Base-by-base conservation (phyloP, 64 coral and sea anemone genomes). In the Montipora cactus region DNA sequence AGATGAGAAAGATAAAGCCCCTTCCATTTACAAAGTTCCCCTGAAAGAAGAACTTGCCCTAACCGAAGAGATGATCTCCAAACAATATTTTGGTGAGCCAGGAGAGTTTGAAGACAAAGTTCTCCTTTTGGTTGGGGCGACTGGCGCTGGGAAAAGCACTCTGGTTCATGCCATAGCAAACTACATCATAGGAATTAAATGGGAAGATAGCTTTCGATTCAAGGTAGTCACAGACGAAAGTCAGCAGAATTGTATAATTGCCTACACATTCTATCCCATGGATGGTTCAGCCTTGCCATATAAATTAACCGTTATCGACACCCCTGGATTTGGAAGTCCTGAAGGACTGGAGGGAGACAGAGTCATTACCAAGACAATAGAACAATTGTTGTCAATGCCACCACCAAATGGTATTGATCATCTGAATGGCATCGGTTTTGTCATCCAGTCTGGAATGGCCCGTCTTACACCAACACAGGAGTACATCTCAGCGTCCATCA, bases 401-500 rank as follows among this genome's bases (percentile, higher is more conserved):
- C 20, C 48, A 19, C 45, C 9, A 37, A 13, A 91, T 81, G 48
- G 89, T 1, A 82, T 91, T 23, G 66, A 82, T n/a, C 78, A 91
- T 2, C 89, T 91, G 2, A 8, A 91, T 74, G 89, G 78, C 21
- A 82, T 91, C 55, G 55, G 6, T 59, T 59, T 25, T 25, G 23
- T 52, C 89, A 13, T 75, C 79, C 14, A 66, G 23, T 25, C 23
- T 25, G 23, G 23, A 25, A 25, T 57, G 79, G 20, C 89, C 2
- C 19, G 89, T 8, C 79, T 91, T 16, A 91, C 79, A 13, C 66
- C 47, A 47, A 74, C 89, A 8, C 89, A 91, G 66, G 0, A 79
- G 49, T 91, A 91, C 89, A 91, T 91, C 0, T 91, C 82, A 46
- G 62, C 80, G 48, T 91, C 89, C 79, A 51, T 91, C 22, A 78